Evolutionary conservation across 2,888 invertebrate genomes (phyloP).

Genomic region (Cyaniris semiargus): DNA sequence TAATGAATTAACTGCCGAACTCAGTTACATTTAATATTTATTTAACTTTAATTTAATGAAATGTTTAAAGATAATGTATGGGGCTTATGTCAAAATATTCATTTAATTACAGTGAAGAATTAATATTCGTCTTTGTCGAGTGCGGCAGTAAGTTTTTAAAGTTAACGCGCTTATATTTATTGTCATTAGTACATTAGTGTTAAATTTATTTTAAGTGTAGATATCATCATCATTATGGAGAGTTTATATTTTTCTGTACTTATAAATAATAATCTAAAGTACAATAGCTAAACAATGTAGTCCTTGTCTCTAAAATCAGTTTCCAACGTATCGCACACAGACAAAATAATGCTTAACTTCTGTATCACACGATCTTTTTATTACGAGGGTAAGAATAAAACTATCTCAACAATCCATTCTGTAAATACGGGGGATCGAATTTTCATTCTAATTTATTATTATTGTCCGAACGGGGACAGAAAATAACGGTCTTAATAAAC

Average conservation of each 20-base stretch:
- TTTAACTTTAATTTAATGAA: no score
- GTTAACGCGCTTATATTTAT: no score
- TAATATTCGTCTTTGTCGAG: no score
- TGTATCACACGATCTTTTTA: background rate
- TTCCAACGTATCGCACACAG: background rate
- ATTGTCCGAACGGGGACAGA: background rate
- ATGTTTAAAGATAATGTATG: no score
- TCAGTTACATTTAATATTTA: no score
- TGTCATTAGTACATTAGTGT: no score
- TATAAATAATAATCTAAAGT: background rate
- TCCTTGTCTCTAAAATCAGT: background rate
- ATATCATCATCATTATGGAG: no score
- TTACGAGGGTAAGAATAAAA: background rate
- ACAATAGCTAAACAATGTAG: background rate
- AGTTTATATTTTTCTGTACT: background rate
- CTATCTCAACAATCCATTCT: slow-evolving; percentile 12
- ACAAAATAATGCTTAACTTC: background rate
- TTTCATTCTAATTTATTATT: slow-evolving; percentile 28
- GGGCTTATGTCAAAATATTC: no score
- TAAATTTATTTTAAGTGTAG: no score
- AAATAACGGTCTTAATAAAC: slow-evolving; percentile 36
- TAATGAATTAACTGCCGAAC: no score
- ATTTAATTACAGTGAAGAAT: no score
- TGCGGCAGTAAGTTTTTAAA: no score
- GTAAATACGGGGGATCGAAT: slow-evolving; percentile 24